phyloP scores from a whole-genome alignment of 2,888 invertebrate species.

The Rhogogaster chlorosoma region DNA sequence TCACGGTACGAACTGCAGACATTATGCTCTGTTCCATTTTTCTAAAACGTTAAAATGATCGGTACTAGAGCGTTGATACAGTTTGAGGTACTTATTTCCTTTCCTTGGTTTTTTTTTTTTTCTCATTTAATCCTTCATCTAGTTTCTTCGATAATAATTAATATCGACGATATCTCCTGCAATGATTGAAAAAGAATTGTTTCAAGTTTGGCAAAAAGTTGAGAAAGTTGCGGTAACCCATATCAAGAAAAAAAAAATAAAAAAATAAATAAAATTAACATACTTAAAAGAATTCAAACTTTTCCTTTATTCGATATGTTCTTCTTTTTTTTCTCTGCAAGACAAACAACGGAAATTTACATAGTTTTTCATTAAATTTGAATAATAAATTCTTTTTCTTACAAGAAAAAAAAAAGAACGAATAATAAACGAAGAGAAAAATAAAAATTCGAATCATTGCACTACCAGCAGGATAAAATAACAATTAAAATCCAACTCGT shows the following conservation, averaged over 20 bases:
- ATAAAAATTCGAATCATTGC: background rate
- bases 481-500: background rate
- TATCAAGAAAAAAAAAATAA: background rate
- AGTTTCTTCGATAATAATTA: background rate
- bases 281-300: background rate
- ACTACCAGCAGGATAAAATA: no score
- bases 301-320: background rate
- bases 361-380: background rate
- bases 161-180: background rate
- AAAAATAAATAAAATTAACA: background rate
- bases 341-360: constrained; percentile 5
- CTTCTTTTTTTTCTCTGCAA: background rate
- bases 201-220: background rate
- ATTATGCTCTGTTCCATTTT: background rate
- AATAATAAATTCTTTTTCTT: background rate
- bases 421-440: background rate
- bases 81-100: background rate
- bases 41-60: background rate
- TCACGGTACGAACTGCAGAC: background rate
- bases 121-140: background rate
- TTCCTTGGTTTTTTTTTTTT: background rate
- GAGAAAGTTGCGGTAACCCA: background rate
- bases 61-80: background rate
- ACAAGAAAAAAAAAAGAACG: no score
- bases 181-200: background rate